Evolutionary conservation across 2,797 vertebrate genomes (phyloP).

Genomic region (Falco naumanni): DNA sequence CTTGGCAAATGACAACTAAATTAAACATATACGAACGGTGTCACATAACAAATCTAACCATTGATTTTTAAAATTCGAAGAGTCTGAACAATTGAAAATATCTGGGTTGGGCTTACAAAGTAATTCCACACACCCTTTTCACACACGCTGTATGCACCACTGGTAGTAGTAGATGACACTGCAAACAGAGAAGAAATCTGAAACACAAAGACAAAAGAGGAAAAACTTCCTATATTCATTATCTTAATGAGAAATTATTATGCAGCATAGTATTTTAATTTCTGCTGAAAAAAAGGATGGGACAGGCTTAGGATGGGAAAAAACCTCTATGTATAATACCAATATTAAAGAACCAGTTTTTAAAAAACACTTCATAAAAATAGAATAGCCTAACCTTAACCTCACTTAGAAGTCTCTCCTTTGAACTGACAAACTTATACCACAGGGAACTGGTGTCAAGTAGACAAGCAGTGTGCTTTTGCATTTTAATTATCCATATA

Average conservation of each 20-base stretch:
- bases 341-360: neutral
- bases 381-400: neutral
- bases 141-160: neutral
- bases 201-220: neutral
- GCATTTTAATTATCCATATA: neutral
- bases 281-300: neutral
- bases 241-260: neutral
- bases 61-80: conserved; percentile 63
- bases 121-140: conserved; percentile 49
- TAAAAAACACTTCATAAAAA: neutral
- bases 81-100: conserved; percentile 49
- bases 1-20: conserved; percentile 33
- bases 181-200: neutral
- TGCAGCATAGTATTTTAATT: neutral
- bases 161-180: neutral
- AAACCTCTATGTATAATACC: neutral
- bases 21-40: neutral
- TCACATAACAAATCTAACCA: neutral
- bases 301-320: neutral
- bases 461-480: neutral
- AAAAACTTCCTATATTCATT: neutral
- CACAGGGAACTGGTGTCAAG: neutral
- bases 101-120: conserved; percentile 29
- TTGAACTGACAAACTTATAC: neutral
- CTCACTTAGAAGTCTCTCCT: neutral